phyloP scores from a whole-genome alignment of 2,113 vertebrate species.

The Archocentrus centrarchus region DNA sequence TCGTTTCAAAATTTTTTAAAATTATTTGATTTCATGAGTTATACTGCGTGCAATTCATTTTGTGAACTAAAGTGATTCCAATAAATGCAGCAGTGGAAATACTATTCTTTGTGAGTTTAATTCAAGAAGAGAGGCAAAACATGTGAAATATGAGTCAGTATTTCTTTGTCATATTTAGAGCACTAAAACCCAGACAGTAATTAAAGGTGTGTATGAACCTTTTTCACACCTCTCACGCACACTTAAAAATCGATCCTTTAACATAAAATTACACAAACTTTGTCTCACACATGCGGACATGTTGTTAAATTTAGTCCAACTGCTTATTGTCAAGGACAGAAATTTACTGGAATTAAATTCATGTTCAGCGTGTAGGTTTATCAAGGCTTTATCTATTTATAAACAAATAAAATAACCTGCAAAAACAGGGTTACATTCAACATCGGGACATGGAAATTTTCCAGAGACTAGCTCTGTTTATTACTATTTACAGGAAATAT shows the following conservation, averaged over 20 bases:
- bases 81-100: background rate
- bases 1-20: background rate
- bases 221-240: background rate
- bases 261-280: background rate
- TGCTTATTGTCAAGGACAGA: background rate
- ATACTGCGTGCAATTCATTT: background rate
- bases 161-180: background rate
- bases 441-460: slow-evolving; percentile 34
- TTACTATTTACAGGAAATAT: slow-evolving; percentile 53
- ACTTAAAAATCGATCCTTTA: background rate
- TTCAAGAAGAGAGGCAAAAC: accelerated
- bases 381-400: slow-evolving; percentile 24
- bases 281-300: background rate
- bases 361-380: background rate
- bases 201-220: background rate
- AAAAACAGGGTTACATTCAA: slow-evolving; percentile 18
- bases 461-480: slow-evolving; percentile 26
- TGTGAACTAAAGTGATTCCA: background rate
- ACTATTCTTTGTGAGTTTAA: background rate
- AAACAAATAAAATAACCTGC: slow-evolving; percentile 11
- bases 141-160: background rate
- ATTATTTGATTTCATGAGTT: background rate
- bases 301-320: background rate
- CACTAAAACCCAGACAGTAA: background rate
- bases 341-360: background rate